phyloP scores from a whole-genome alignment of 2,888 invertebrate genomes.

The Dasypolia templi region DNA sequence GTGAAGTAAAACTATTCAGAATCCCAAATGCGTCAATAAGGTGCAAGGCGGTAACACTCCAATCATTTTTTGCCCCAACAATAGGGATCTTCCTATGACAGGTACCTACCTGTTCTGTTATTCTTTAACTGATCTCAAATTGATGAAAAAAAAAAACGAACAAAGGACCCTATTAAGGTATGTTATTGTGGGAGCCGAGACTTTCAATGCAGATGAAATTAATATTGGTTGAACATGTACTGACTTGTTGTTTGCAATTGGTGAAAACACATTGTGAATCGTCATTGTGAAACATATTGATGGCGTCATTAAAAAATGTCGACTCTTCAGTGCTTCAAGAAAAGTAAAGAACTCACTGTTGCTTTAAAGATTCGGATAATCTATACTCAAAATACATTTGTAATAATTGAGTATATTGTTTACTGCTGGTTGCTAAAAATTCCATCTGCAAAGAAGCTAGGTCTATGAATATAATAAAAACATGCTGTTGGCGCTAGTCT shows the following conservation, averaged over 20 bases:
- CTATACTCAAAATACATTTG: neutral
- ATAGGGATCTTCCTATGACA: constrained; percentile 28
- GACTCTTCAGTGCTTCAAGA: neutral
- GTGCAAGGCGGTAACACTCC: constrained; percentile 42
- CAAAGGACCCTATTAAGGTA: neutral
- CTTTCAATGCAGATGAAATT: neutral
- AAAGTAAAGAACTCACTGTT: neutral
- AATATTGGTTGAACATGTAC: constrained; percentile 25
- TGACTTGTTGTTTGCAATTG: constrained; percentile 26
- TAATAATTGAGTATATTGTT: neutral
- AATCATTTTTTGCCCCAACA: constrained; percentile 38
- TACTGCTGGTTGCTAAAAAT: neutral
- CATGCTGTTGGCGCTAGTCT: neutral
- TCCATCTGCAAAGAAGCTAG: constrained; percentile 2
- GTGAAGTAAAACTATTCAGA: neutral
- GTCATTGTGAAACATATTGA: neutral
- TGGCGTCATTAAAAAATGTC: neutral
- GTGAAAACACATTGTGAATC: neutral
- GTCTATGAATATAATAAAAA: constrained; percentile 42
- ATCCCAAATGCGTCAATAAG: constrained; percentile 7
- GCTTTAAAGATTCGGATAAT: neutral
- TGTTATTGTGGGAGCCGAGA: constrained; percentile 42
- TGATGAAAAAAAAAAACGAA: constrained; percentile 48
- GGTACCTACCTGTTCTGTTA: constrained; percentile 55
- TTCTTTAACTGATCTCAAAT: constrained; percentile 30